Evolutionary conservation across 2,888 invertebrate species (phyloP), one percentile per base, ranked within the genome.

Genomic region (Serripes groenlandicus): DNA sequence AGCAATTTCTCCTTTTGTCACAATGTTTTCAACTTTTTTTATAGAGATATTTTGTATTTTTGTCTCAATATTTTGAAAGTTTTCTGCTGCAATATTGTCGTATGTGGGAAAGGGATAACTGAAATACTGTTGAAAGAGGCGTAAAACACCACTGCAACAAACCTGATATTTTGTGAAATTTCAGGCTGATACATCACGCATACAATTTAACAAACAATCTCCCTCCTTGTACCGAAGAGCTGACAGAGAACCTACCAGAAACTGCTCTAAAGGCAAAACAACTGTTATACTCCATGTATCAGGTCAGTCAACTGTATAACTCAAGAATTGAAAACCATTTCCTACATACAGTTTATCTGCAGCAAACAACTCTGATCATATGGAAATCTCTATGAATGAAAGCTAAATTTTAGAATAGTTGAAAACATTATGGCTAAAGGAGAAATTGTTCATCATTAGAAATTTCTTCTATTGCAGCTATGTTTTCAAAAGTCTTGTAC

Each of bases 101-200:
- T n/a, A n/a, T n/a, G n/a, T n/a, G n/a, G n/a, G n/a, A n/a, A n/a
- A n/a, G n/a, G n/a, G n/a, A n/a, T n/a, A n/a, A n/a, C n/a, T n/a
- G n/a, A n/a, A n/a, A n/a, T n/a, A n/a, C n/a, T n/a, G n/a, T n/a
- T n/a, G n/a, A n/a, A n/a, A n/a, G n/a, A n/a, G n/a, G n/a, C n/a
- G n/a, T n/a, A n/a, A n/a, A n/a, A n/a, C n/a, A n/a, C n/a, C n/a
- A n/a, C n/a, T n/a, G n/a, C n/a, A n/a, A n/a, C n/a, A n/a, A n/a
- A n/a, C n/a, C n/a, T n/a, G n/a, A n/a, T n/a, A n/a, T n/a, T n/a
- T n/a, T n/a, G n/a, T 42, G 11, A 9, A 56, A 18, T 81, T 81
- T 9, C 81, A 91, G 91, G 73, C 64, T 91, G 42, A 83, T 90
- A 69, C 88, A 91, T 54, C 90, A 90, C 87, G 84, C 85, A 5